These are phyloP conservation scores for Oreonectes daqikongensis DNA, from an alignment of 2,797 vertebrate genomes.

Conservation along the genomic window DNA sequence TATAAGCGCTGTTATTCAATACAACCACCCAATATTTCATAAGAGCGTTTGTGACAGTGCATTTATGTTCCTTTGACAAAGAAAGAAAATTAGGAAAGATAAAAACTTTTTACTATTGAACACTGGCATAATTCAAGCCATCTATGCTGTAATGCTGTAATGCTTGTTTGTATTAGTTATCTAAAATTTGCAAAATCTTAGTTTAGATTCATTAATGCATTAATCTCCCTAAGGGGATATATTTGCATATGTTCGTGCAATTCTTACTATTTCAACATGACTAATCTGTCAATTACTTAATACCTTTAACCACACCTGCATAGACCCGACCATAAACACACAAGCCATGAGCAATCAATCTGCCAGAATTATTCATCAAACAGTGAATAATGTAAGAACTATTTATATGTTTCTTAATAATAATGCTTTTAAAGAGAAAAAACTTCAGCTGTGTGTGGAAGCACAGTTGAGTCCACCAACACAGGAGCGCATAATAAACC, in stretches of 20 bases:
- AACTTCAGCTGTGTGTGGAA: slow-evolving; percentile 2
- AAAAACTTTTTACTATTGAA: too few relatives aligned
- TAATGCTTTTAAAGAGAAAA: slow-evolving; percentile 3
- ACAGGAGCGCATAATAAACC: neutral
- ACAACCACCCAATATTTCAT: neutral
- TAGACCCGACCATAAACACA: slow-evolving; percentile 22
- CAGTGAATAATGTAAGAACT: slow-evolving; percentile 21
- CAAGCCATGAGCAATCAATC: slow-evolving; percentile 1
- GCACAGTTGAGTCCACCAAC: slow-evolving; percentile 9
- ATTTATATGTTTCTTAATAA: slow-evolving; percentile 3
- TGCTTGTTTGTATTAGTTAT: too few relatives aligned
- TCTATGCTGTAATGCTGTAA: too few relatives aligned
- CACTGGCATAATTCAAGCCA: too few relatives aligned
- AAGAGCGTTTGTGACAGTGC: neutral
- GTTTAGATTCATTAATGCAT: neutral
- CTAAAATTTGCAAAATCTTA: neutral
- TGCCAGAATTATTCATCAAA: slow-evolving; percentile 19
- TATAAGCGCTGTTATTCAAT: neutral
- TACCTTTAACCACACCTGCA: slow-evolving; percentile 33
- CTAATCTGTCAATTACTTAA: slow-evolving; percentile 14
- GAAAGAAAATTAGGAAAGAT: neutral
- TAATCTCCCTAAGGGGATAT: neutral
- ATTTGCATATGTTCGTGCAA: neutral
- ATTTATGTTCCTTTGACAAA: too few relatives aligned
- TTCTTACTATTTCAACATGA: slow-evolving; percentile 21